phyloP scores from a whole-genome alignment of 2,113 vertebrate genomes.

The Colius striatus region DNA sequence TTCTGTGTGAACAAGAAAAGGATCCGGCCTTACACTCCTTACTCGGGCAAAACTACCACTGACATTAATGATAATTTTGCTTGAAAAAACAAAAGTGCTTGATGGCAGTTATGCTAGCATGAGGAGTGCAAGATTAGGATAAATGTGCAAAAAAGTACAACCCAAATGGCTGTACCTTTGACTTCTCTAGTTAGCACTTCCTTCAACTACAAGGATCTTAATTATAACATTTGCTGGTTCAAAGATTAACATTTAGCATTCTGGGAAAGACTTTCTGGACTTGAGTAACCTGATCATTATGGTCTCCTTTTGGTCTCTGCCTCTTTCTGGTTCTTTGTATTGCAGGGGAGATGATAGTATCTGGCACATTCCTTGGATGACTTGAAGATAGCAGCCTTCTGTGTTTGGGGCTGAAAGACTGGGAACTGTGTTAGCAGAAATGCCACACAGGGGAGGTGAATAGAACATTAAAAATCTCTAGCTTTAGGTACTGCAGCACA shows the following conservation, averaged over 20 bases:
- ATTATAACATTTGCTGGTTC: conserved; percentile 79
- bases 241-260: conserved; percentile 76
- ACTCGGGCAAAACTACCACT: conserved; percentile 53
- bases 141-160: conserved; percentile 28
- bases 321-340: conserved; percentile 82
- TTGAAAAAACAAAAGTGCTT: conserved; percentile 46
- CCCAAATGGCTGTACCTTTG: conserved; percentile 52
- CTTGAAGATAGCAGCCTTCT: conserved; percentile 81
- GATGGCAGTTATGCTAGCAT: conserved; percentile 21
- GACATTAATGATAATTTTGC: conserved; percentile 61
- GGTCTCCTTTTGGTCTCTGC: conserved; percentile 67
- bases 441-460: conserved; percentile 78
- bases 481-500: conserved; percentile 73
- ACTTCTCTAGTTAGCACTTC: conserved; percentile 56
- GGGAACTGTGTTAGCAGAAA: conserved; percentile 81
- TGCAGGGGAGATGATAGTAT: conserved; percentile 88
- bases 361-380: conserved; percentile 93
- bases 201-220: conserved; percentile 71
- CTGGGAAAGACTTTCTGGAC: conserved; percentile 74
- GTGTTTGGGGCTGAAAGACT: conserved; percentile 81
- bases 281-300: conserved; percentile 76
- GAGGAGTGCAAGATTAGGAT: neutral
- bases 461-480: conserved; percentile 81
- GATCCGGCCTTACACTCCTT: conserved; percentile 65
- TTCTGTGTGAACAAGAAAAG: conserved; percentile 52